Percentiles rank a stretch among this genome's conserved stretches.
Conservation (phyloP, 2,888 invertebrate genomes). For the Melikaiella ostensackeni region DNA sequence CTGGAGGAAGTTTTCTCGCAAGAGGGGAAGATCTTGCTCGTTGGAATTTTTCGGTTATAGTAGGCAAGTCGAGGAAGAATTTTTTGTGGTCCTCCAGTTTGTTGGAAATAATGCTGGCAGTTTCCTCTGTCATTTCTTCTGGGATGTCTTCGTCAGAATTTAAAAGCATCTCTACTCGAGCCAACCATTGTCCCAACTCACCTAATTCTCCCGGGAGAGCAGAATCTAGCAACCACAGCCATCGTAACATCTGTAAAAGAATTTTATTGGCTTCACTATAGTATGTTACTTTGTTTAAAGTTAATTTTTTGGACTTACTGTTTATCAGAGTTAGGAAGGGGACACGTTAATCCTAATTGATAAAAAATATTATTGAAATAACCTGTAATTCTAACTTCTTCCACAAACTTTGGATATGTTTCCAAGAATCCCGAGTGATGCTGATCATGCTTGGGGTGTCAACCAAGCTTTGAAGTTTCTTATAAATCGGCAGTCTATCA, state of each 20-base stretch:
- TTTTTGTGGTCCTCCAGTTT: conserved; percentile 93
- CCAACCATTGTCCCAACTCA: conserved; percentile 92
- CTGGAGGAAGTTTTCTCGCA: conserved; percentile 85
- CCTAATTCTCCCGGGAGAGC: conserved; percentile 91
- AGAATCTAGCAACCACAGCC: conserved; percentile 94
- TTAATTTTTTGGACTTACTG: too few relatives aligned
- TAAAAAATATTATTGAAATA: conserved; percentile 49
- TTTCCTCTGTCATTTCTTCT: conserved; percentile 91
- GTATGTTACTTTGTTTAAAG: too few relatives aligned
- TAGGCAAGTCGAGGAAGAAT: conserved; percentile 91
- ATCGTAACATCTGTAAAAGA: conserved; percentile 84
- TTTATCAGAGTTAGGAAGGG: too few relatives aligned
- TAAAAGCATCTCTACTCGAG: conserved; percentile 89
- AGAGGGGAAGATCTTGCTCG: conserved; percentile 84
- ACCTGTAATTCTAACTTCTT: conserved; percentile 83
- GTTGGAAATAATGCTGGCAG: conserved; percentile 90
- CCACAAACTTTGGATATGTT: conserved; percentile 89
- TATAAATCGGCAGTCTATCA: conserved; percentile 84
- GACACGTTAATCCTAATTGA: not conserved
- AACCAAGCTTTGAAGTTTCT: conserved; percentile 88
- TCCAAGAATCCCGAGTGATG: conserved; percentile 92
- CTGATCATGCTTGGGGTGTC: conserved; percentile 89
- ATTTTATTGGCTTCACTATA: not conserved
- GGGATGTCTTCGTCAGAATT: conserved; percentile 89
- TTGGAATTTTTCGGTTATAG: conserved; percentile 87